Percentiles rank a stretch among this genome's conserved stretches.
Conservation (phyloP, 2,888 invertebrate species). For the Phasia obesa region DNA sequence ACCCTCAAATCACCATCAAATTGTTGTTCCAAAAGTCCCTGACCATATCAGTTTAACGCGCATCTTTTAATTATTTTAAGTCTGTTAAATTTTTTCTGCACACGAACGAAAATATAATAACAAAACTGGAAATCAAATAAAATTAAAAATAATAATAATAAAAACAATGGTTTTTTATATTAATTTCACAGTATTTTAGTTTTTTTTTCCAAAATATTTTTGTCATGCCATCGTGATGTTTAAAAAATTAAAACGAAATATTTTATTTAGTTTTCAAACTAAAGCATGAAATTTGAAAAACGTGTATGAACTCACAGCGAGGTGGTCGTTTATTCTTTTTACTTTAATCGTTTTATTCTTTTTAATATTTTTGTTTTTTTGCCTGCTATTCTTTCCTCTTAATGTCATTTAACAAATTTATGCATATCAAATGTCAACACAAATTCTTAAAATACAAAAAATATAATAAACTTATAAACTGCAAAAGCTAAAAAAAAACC, state of each 20-base stretch:
- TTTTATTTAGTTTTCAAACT: slow-evolving; percentile 11
- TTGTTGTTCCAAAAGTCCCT: no score
- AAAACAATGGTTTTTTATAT: slow-evolving; percentile 54
- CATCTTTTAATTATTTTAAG: background rate
- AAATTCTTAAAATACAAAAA: slow-evolving; percentile 35
- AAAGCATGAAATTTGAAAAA: slow-evolving; percentile 12
- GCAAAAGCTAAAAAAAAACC: background rate
- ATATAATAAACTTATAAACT: slow-evolving; percentile 23
- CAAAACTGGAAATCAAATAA: slow-evolving; percentile 38
- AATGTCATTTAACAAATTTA: slow-evolving; percentile 33
- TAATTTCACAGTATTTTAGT: background rate
- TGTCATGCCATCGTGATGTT: slow-evolving; percentile 9
- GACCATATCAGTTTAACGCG: background rate
- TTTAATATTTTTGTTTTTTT: background rate
- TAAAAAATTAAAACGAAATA: slow-evolving; percentile 37
- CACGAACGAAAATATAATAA: slow-evolving; percentile 17
- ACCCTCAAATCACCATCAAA: no score
- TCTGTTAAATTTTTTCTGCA: background rate
- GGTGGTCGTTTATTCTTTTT: slow-evolving; percentile 23
- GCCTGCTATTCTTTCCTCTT: background rate
- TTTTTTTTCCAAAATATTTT: background rate
- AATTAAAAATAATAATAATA: slow-evolving; percentile 43
- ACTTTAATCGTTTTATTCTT: background rate
- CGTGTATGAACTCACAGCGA: background rate
- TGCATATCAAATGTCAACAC: slow-evolving; percentile 62